Evolutionary conservation across 2,797 vertebrate genomes (phyloP), one percentile per base, ranked within the genome.

Genomic region (Anniella stebbinsi): DNA sequence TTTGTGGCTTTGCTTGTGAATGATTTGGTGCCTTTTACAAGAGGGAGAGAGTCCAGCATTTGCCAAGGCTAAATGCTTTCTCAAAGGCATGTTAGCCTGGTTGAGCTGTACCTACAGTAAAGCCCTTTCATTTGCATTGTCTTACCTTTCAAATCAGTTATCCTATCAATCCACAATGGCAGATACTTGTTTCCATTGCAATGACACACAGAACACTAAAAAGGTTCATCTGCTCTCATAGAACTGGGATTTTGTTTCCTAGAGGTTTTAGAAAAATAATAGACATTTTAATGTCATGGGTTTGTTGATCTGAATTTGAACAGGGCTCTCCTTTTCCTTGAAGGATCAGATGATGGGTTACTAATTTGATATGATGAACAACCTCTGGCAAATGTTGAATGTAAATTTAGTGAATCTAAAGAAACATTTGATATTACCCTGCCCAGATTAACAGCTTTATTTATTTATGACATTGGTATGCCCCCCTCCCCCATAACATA

Each of bases 1-100:
- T 33, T 78, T 78, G 69, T 87, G 48, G 51, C 51, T 88, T 85
- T 85, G 38, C 73, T 91, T 45, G n/a, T 88, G 82, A 36, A 86
- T 28, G 66, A 60, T 54, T 86, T 80, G 66, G 30, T 73, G 54
- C 54, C 41, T 91, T 84, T 84, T 85, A 85, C 51, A 78, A 78
- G 51, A 54, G 66, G 63, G n/a, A 77, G 10, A 57, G 21, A 41
- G 9, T 30, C 63, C 60, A 54, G 66, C 33, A 28, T 54, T 88
- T 88, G 75, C 51, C 51, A 78, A 70, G 84, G n/a, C 17, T 76
- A 86, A 38, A 36, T 86, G 67, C 48, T 70, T 86, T 84, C 25
- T 80, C 30, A 90, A 87, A 76, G 72, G 36, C 25, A 60, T 23
- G 33, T 57, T 67, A 60, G 38, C 60, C 30, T 30, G 41, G 60